phyloP scores from a whole-genome alignment of 2,888 invertebrate genomes.

The Eupithecia dodoneata region DNA sequence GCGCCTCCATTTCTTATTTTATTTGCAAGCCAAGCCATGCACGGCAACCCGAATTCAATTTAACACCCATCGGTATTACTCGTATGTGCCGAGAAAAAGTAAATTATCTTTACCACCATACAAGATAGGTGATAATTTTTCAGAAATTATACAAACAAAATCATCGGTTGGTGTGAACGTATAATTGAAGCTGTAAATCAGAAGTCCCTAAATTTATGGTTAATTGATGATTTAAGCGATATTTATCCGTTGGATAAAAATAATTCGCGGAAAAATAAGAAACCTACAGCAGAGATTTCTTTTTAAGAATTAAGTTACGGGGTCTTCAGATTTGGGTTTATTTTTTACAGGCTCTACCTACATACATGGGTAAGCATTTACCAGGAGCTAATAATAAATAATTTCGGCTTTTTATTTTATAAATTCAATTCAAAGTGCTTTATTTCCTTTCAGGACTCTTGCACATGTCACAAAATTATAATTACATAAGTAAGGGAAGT shows the following conservation, averaged over 20 bases:
- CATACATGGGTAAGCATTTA: not conserved
- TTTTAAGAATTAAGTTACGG: not conserved
- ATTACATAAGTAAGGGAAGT: no score
- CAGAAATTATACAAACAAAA: slow-evolving; percentile 70
- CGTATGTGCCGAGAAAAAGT: slow-evolving; percentile 61
- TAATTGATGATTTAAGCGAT: slow-evolving; percentile 36
- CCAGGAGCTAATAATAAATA: not conserved
- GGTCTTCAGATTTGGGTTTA: not conserved
- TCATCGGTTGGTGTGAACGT: slow-evolving; percentile 61
- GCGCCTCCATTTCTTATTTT: slow-evolving; percentile 80
- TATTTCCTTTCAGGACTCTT: no score
- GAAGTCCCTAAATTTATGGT: slow-evolving; percentile 35
- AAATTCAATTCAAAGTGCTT: no score
- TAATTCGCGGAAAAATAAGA: slow-evolving; percentile 27
- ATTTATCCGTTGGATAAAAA: slow-evolving; percentile 30
- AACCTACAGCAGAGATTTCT: not conserved
- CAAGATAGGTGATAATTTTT: slow-evolving; percentile 69
- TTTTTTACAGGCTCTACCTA: not conserved
- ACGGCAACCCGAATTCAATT: slow-evolving; percentile 79
- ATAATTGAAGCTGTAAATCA: slow-evolving; percentile 69
- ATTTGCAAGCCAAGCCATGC: slow-evolving; percentile 59
- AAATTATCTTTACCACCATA: slow-evolving; percentile 77
- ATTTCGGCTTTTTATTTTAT: not conserved
- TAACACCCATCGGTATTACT: slow-evolving; percentile 75
- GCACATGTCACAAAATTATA: no score